Base-by-base conservation (phyloP, 2,797 vertebrate species). In the Fratercula arctica region DNA sequence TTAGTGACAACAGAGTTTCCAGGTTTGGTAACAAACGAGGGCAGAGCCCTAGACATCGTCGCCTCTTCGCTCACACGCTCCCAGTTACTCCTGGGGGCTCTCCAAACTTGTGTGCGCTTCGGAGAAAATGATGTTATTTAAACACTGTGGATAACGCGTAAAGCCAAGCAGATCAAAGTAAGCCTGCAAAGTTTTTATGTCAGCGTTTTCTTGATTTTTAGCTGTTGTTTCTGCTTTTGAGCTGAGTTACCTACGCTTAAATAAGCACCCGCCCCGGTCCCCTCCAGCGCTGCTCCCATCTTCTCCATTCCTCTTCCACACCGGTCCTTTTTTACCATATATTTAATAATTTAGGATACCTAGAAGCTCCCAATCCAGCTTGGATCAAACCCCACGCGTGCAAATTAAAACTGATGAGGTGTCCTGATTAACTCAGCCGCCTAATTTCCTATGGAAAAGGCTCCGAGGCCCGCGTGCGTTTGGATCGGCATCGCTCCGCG, bases 401-500 rank as follows among this genome's bases (percentile, higher is more conserved):
- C 53, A 67, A 72, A 92, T 61, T n/a, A 54, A 67, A 83, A 35
- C n/a, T 1, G 35, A 78, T 16, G 67, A 60, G 19, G 21, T 48
- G 59, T 37, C 53, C 41, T 18, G 23, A 56, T 78, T 48, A 73
- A 83, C 33, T 73, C 8, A 11, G 53, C 60, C 37, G 31, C 16
- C 39, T 29, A 8, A 48, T 83, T 67, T 35, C 41, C n/a, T n/a
- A 21, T 1, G 2, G 1, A 20, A 56, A 73, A 6, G 20, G 13
- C 60, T 37, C 29, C 7, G 37, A 12, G 0, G 9, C 54, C 6
- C 3, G 20, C 5, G 3, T 0, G 23, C 0, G 5, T 13, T 28
- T 10, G 43, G 69, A 26, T n/a, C 18, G 3, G 23, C 19, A 37
- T 60, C 2, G 7, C 19, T 33, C 26, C 26, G 3, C 16, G 16